phyloP scores from a whole-genome alignment of 37 sponge, comb jelly and placozoan species.

The Mnemiopsis leidyi region DNA sequence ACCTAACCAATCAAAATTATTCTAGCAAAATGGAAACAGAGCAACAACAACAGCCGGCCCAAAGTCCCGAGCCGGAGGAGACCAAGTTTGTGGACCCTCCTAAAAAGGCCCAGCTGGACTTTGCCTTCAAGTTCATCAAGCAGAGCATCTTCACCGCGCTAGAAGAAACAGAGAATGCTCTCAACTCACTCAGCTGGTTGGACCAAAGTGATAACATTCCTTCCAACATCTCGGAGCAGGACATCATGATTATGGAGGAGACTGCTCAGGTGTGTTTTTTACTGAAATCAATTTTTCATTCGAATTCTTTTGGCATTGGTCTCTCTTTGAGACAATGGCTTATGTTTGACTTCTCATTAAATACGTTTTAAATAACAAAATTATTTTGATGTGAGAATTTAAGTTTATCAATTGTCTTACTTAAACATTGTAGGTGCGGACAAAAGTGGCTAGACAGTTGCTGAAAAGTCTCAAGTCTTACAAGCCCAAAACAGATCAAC shows the following conservation, averaged over 20 bases:
- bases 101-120: slow-evolving; percentile 57
- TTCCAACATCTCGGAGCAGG: slow-evolving; percentile 50
- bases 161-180: slow-evolving; percentile 49
- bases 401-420: neutral
- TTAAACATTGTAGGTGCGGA: slow-evolving; percentile 2
- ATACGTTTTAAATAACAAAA: slow-evolving; percentile 4
- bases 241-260: slow-evolving; percentile 64
- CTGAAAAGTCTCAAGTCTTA: slow-evolving; percentile 53
- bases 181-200: neutral
- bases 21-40: slow-evolving; percentile 36
- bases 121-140: slow-evolving; percentile 66
- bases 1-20: neutral
- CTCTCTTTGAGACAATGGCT: neutral
- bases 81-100: neutral
- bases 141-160: slow-evolving; percentile 54
- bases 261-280: slow-evolving; percentile 49
- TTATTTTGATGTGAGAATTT: neutral
- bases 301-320: too few relatives aligned
- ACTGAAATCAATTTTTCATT: too few relatives aligned
- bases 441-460: slow-evolving; percentile 54
- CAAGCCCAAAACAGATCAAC: slow-evolving; percentile 31
- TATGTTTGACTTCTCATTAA: neutral
- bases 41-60: neutral
- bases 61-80: neutral
- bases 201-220: slow-evolving; percentile 47